A percentile compares a stretch with the other conserved stretches of the same genome.
phyloP scores from a whole-genome alignment of 2,113 vertebrate genomes.

The Struthio camelus region DNA sequence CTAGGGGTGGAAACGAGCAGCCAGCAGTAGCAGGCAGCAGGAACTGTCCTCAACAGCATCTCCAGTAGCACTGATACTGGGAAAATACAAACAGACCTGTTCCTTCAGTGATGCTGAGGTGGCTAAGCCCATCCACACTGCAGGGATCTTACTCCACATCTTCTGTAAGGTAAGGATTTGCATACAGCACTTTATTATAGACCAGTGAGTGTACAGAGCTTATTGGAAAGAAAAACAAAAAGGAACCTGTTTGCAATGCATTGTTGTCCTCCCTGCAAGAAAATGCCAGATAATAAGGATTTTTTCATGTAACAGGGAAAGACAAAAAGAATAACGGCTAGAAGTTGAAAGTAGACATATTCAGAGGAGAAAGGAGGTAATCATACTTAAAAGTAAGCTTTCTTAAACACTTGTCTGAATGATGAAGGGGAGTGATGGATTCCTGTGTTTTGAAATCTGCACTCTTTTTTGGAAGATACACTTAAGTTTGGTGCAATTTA shows the following conservation, averaged over 20 bases:
- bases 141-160: not conserved
- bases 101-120: not conserved
- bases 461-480: not conserved
- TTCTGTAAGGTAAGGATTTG: not conserved
- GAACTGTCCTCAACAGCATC: not conserved
- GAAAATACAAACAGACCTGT: not conserved
- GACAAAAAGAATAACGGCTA: not conserved
- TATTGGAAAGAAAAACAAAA: not conserved
- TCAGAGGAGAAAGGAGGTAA: not conserved
- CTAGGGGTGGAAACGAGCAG: fast-evolving
- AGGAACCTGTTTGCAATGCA: not conserved
- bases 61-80: not conserved
- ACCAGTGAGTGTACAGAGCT: not conserved
- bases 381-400: not conserved
- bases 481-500: not conserved
- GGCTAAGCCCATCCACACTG: not conserved
- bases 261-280: not conserved
- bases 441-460: not conserved
- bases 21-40: not conserved
- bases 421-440: not conserved
- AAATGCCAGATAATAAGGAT: not conserved
- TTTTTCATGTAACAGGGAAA: not conserved
- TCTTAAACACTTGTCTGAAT: not conserved
- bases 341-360: not conserved
- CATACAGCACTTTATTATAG: not conserved